These are phyloP conservation scores for Formica aserva DNA, from an alignment of 2,888 invertebrate species.

Conservation along the genomic window DNA sequence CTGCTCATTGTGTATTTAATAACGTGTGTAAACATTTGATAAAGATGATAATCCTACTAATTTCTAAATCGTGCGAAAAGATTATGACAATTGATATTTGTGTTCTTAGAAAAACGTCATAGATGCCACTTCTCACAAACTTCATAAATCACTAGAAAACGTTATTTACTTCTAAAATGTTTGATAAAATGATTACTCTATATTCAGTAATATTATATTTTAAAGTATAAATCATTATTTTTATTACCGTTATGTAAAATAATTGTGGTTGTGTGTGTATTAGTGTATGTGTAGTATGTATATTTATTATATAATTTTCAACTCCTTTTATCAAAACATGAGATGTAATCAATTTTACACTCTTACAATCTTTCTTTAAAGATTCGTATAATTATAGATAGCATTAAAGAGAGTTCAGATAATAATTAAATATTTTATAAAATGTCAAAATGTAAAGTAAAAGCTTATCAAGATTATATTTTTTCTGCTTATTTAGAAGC, in stretches of 20 bases:
- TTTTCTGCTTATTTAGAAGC: not conserved
- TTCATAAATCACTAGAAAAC: not conserved
- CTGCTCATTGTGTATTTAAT: not conserved
- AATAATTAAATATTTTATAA: not conserved
- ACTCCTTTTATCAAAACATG: not conserved
- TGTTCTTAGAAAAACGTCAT: not conserved
- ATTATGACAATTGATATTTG: not conserved
- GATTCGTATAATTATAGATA: not conserved
- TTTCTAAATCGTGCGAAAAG: not conserved
- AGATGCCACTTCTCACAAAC: not conserved
- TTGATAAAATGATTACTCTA: not conserved
- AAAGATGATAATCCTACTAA: not conserved
- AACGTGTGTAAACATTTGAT: conserved; percentile 3
- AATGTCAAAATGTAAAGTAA: not conserved
- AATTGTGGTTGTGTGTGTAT: not conserved
- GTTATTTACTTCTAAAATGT: not conserved
- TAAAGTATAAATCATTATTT: not conserved
- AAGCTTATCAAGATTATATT: not conserved
- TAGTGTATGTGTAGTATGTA: not conserved
- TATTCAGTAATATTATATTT: not conserved
- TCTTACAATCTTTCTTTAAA: not conserved
- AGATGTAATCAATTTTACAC: not conserved
- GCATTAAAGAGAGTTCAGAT: not conserved
- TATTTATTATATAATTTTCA: not conserved
- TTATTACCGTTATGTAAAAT: not conserved